phyloP scores from a whole-genome alignment of 2,888 invertebrate species.

The Tenthredo notha region DNA sequence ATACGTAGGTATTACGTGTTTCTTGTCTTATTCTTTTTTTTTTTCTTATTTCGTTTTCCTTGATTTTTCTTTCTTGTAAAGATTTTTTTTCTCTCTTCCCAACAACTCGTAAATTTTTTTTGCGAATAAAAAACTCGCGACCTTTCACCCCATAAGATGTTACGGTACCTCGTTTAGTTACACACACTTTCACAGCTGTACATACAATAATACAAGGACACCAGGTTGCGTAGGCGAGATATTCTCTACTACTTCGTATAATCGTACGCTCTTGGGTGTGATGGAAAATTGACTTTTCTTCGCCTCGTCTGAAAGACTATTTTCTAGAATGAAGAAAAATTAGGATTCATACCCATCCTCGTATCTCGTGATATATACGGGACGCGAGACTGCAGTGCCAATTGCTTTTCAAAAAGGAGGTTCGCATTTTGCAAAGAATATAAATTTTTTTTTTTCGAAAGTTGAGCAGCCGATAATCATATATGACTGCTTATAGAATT shows the following conservation, averaged over 20 bases:
- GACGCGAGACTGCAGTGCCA: not conserved
- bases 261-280: not conserved
- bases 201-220: not conserved
- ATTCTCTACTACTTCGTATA: conserved; percentile 1
- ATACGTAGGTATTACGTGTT: not conserved
- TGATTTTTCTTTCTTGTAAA: not conserved
- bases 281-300: conserved; percentile 2
- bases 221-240: not conserved
- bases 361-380: not conserved
- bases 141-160: not conserved
- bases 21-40: not conserved
- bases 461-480: not conserved
- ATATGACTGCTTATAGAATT: not conserved
- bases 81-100: not conserved
- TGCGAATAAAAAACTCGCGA: conserved; percentile 3
- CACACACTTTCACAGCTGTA: not conserved
- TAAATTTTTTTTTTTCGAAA: not conserved
- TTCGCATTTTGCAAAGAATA: no score
- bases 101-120: not conserved
- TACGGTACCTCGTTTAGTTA: not conserved
- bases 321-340: not conserved
- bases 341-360: not conserved
- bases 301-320: conserved; percentile 11
- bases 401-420: not conserved
- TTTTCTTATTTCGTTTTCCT: not conserved